phyloP scores from a whole-genome alignment of 2,888 invertebrate genomes.

The Eueremaeus valkanovi region DNA sequence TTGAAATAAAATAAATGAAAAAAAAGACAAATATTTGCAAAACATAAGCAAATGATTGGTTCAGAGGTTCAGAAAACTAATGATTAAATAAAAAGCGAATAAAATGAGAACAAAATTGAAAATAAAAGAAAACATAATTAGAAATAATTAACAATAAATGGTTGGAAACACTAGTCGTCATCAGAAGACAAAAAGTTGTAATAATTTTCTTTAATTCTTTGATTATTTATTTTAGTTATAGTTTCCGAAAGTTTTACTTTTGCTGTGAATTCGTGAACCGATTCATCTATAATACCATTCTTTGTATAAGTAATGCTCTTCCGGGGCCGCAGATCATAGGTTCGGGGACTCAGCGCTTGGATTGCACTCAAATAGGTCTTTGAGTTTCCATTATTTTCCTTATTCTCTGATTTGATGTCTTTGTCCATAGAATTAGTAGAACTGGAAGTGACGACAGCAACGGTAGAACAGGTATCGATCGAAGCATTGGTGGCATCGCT shows the following conservation, averaged over 20 bases:
- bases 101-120: not conserved
- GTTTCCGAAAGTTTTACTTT: not conserved
- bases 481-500: not conserved
- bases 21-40: too few species aligned
- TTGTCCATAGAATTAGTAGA: too few species aligned
- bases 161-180: not conserved
- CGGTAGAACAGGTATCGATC: constrained; percentile 8
- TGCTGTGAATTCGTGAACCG: not conserved
- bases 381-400: not conserved
- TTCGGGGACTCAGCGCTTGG: not conserved
- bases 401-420: not conserved
- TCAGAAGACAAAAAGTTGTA: not conserved
- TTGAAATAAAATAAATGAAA: too few species aligned
- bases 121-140: not conserved
- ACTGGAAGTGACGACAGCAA: not conserved
- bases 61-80: not conserved
- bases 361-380: not conserved
- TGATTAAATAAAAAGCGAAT: not conserved
- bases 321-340: not conserved
- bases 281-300: constrained; percentile 33
- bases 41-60: too few species aligned
- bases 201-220: not conserved
- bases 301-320: constrained; percentile 19
- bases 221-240: not conserved
- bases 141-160: not conserved